Conservation (phyloP, 2,797 vertebrate species). For the Helostoma temminkii region DNA sequence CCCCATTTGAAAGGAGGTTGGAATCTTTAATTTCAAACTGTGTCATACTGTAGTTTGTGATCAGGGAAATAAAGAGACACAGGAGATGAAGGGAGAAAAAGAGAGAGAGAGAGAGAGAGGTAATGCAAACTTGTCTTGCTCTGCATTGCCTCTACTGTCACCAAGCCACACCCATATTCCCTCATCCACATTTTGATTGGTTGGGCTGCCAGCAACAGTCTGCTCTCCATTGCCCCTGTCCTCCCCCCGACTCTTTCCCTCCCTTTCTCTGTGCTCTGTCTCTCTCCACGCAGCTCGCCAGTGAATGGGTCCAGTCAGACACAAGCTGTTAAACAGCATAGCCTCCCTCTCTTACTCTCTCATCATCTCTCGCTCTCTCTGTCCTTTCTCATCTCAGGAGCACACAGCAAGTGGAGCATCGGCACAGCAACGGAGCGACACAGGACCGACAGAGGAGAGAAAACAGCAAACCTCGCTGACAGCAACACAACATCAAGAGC, state of each 20-base stretch:
- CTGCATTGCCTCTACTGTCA: constrained; percentile 51
- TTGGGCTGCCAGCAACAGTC: constrained; percentile 73
- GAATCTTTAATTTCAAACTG: no score
- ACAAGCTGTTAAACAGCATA: constrained; percentile 70
- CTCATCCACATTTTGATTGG: constrained; percentile 79
- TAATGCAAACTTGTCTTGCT: constrained; percentile 52
- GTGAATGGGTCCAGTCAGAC: constrained; percentile 83
- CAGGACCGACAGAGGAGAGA: constrained; percentile 26
- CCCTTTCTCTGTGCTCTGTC: constrained; percentile 9
- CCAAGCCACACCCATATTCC: constrained; percentile 67
- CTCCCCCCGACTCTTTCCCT: neutral
- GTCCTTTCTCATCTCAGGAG: constrained; percentile 56
- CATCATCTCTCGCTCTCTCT: constrained; percentile 14
- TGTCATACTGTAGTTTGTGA: neutral
- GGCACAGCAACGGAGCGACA: constrained; percentile 42
- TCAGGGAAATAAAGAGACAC: neutral
- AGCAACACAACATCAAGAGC: constrained; percentile 13
- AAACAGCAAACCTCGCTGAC: constrained; percentile 9
- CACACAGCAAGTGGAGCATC: constrained; percentile 70
- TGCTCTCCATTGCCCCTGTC: constrained; percentile 60
- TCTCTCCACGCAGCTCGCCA: constrained; percentile 63
- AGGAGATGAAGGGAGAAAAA: constrained; percentile 7
- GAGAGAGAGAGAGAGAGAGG: constrained; percentile 26
- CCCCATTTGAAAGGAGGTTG: no score
- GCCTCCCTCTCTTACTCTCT: constrained; percentile 30